Evolutionary conservation across 2,113 vertebrate species (phyloP), one percentile per base, ranked within the genome.

Genomic region (Silurus asotus): DNA sequence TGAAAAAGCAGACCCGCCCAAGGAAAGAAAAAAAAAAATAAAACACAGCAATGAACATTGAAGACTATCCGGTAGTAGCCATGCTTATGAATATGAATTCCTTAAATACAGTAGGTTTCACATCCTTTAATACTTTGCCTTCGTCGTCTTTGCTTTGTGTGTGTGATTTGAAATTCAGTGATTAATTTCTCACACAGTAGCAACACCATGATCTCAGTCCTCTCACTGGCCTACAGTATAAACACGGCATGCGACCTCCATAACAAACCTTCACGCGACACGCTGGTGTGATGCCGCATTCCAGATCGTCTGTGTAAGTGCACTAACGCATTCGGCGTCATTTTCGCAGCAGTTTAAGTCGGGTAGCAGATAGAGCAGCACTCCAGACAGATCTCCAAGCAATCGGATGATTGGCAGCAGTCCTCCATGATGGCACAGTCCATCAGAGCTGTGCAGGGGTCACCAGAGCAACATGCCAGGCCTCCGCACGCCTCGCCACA

Each of bases 291-390:
- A 48, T 72, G 84, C 56, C 45, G 53, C 77, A 74, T 81, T 61
- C 56, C 45, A 59, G 65, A 72, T 51, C 72, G 11, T 37, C 61
- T 76, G n/a, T 78, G 61, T 55, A 65, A 78, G 49, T 14, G n/a
- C 61, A 61, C 65, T 61, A 61, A 17, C 67, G 23, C n/a, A n/a
- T n/a, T 69, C 67, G 1, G 17, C 64, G 3, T 85, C 45, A 89
- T 87, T 23, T 49, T 17, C 37, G 37, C 37, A 37, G 23, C 28
- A 58, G 13, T 85, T 84, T 92, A 96, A 0, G 94, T 83, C 13
- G 95, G 94, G 91, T 96, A 95, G 88, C 95, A 96, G 89, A 96
- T 94, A 51, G 95, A 94, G 85, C 96, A 96, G 87, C 95, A 96
- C 79, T 96, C 96, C 86, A 95, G 86, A 74, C 95, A 96, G 85